Evolutionary conservation across 2,113 vertebrate species (phyloP), one percentile per base, ranked within the genome.

Genomic region (Thamnophis sirtalis): DNA sequence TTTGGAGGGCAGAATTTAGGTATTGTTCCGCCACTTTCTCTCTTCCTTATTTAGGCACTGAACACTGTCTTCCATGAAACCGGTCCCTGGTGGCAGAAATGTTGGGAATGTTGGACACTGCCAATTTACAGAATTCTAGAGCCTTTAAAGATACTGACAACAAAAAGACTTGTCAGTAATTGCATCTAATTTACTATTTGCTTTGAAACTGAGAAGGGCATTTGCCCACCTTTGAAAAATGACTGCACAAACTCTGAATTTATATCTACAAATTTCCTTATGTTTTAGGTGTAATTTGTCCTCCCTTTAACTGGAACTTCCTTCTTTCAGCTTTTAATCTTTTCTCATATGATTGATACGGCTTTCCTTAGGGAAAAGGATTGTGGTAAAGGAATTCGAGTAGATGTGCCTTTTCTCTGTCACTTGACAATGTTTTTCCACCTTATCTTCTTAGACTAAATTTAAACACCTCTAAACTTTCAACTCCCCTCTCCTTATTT

Each of bases 1-100:
- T 80, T 87, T 51, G 38, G 86, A 84, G 90, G 60, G 54, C 17
- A 80, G 33, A 21, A 80, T 80, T 38, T 94, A 90, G 68, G 92
- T 94, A 28, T 93, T 9, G 58, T 26, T 88, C 90, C 49, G 93
- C 8, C 22, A 93, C 28, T 24, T 60, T 33, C 60, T 90, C 55
- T 89, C 51, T 86, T 91, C 84, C 43, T 19, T n/a, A 38, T 88
- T 94, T 33, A 2, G 15, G 9, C 38, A 92, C 21, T n/a, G 89
- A 94, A 95, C 49, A 68, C 33, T 68, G 63, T 68, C 63, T 68
- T 33, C 63, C 63, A 68, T 13, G 5, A 68, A 68, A 33, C 2
- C 28, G 2, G 5, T n/a, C 63, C 5, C 63, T 68, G 60, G 28
- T 68, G 63, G 26, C 26, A 63, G 60, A 28, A 63, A 63, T 63